A percentile compares a stretch with the other conserved stretches of the same genome.
Evolutionary conservation across 2,797 vertebrate genomes (phyloP).

Genomic region (Hafferia zeledoni): DNA sequence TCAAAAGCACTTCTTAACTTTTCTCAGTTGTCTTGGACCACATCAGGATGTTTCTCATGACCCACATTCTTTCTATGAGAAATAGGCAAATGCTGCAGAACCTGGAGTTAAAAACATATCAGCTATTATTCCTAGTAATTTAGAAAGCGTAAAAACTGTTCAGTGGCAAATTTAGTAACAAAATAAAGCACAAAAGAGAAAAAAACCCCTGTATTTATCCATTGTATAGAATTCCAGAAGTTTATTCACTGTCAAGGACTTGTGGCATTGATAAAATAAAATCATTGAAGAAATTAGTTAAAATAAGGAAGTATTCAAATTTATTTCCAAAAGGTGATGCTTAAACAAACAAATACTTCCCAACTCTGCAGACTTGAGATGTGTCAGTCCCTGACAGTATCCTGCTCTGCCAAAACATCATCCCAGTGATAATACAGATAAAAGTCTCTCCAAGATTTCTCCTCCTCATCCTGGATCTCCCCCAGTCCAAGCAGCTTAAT

Average conservation of each 20-base stretch:
- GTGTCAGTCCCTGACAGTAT: background rate
- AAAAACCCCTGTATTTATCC: background rate
- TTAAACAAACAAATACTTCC: background rate
- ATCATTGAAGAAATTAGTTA: background rate
- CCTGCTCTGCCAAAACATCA: background rate
- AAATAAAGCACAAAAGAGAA: background rate
- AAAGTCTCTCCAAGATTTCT: background rate
- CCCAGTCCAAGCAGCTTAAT: background rate
- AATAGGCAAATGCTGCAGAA: constrained; percentile 77
- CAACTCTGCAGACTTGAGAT: background rate
- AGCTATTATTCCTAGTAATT: background rate
- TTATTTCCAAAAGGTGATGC: background rate
- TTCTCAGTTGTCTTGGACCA: constrained; percentile 13
- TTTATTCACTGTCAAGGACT: background rate
- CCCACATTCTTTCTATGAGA: constrained; percentile 62
- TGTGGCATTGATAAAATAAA: background rate
- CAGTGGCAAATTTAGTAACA: background rate
- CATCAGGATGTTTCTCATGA: background rate
- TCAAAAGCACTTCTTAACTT: background rate
- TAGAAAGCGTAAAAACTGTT: background rate
- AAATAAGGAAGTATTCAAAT: background rate
- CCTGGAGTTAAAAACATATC: constrained; percentile 57
- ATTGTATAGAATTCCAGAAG: background rate
- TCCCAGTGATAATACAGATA: background rate
- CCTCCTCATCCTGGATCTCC: background rate